Percentiles rank a stretch among this genome's conserved stretches.
phyloP scores from a whole-genome alignment of 2,113 vertebrate species.

The Danionella cerebrum region DNA sequence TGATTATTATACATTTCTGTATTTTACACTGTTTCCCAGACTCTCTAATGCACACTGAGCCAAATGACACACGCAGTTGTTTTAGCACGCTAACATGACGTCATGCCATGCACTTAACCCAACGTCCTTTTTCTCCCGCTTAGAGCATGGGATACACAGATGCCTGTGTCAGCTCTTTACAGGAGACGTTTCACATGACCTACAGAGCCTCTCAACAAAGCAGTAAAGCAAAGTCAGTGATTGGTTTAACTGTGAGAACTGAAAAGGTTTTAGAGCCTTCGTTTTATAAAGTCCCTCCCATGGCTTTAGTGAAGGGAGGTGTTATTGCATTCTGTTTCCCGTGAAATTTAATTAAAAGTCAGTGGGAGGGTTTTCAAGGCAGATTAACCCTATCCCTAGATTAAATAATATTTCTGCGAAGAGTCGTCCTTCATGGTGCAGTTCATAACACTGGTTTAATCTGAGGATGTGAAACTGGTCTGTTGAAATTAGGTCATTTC shows the following conservation, averaged over 20 bases:
- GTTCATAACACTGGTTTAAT: neutral
- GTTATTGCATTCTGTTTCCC: neutral
- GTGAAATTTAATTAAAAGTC: slow-evolving; percentile 19
- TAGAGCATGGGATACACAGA: neutral
- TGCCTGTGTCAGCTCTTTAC: slow-evolving; percentile 8
- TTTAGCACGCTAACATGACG: neutral
- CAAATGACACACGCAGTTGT: neutral
- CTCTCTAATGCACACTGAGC: neutral
- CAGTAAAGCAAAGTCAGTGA: neutral
- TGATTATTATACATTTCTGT: neutral
- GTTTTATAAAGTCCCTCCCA: neutral
- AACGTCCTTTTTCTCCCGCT: neutral
- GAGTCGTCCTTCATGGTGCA: neutral
- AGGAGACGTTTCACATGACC: neutral
- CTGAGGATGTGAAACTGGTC: neutral
- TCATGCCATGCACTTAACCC: neutral
- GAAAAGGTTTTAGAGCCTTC: neutral
- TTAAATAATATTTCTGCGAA: neutral
- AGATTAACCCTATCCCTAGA: slow-evolving; percentile 5
- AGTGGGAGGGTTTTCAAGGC: slow-evolving; percentile 4
- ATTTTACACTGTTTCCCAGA: neutral
- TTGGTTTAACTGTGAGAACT: neutral
- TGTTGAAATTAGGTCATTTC: neutral
- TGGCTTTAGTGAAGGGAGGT: neutral
- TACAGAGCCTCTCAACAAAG: neutral